Percentiles rank a stretch among this genome's conserved stretches.
These are phyloP conservation scores for Hyla sarda DNA, from an alignment of 2,113 vertebrate genomes.

Conservation along the genomic window DNA sequence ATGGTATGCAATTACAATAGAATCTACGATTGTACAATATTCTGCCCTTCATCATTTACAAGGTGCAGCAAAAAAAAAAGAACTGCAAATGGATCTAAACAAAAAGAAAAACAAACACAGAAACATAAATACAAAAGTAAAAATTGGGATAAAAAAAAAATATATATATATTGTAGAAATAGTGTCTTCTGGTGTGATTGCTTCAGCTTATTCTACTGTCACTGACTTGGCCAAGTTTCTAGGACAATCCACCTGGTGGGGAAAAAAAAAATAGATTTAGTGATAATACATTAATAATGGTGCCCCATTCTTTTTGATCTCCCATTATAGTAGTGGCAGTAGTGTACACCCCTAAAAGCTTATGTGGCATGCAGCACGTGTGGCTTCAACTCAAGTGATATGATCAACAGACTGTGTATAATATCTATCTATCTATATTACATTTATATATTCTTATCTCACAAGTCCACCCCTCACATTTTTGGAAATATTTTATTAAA, in stretches of 20 bases:
- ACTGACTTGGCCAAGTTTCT: constrained; percentile 98
- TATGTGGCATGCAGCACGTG: too few relatives aligned
- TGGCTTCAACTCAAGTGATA: too few relatives aligned
- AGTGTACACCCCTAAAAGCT: too few relatives aligned
- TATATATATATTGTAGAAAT: constrained; percentile 60
- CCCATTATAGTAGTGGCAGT: too few relatives aligned
- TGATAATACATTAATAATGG: background rate
- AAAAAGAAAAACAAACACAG: background rate
- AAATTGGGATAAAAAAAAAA: constrained; percentile 70
- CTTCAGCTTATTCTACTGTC: constrained; percentile 88
- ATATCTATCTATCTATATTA: too few relatives aligned
- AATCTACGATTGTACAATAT: constrained; percentile 28
- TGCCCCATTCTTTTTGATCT: too few relatives aligned
- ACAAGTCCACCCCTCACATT: too few relatives aligned
- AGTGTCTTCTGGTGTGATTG: constrained; percentile 67
- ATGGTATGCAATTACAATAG: background rate
- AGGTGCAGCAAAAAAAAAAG: background rate
- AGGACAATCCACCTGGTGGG: constrained; percentile 91
- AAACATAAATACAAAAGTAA: constrained; percentile 67
- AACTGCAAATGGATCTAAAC: constrained; percentile 34
- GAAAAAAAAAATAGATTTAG: background rate
- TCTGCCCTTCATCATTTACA: constrained; percentile 26
- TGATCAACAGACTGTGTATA: too few relatives aligned
- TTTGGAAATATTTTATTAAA: too few relatives aligned
- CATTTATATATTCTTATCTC: too few relatives aligned